A percentile compares a stretch with the other conserved stretches of the same genome.
These are phyloP conservation scores for Sciurus carolinensis DNA, from an alignment of 2,797 vertebrate species.

Conservation along the genomic window DNA sequence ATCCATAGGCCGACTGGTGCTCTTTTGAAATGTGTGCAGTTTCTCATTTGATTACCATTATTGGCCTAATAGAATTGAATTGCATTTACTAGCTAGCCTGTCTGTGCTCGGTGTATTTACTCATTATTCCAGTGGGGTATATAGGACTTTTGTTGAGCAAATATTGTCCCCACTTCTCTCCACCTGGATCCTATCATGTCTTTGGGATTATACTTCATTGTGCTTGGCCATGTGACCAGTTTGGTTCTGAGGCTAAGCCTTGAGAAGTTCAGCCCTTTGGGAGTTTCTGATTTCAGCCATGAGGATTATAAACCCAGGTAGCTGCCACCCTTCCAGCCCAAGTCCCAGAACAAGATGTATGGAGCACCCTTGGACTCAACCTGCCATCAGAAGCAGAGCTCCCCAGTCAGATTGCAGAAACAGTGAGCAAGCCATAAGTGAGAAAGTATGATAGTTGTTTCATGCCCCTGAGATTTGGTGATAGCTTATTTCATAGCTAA, in stretches of 20 bases:
- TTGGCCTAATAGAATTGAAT: slow-evolving; percentile 56
- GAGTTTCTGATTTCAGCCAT: slow-evolving; percentile 26
- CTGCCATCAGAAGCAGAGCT: background rate
- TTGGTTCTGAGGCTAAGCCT: background rate
- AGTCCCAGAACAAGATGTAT: background rate
- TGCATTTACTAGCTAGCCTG: slow-evolving; percentile 44
- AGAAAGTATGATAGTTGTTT: background rate
- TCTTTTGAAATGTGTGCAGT: slow-evolving; percentile 8
- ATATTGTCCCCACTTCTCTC: background rate
- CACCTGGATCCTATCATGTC: background rate
- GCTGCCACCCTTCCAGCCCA: background rate
- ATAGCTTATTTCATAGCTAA: background rate
- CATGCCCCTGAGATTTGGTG: background rate
- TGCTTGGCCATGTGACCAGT: background rate
- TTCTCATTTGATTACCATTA: slow-evolving; percentile 26
- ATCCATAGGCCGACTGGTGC: background rate
- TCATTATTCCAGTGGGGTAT: background rate
- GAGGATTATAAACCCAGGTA: background rate
- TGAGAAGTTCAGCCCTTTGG: background rate
- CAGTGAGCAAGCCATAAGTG: background rate
- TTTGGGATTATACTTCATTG: background rate
- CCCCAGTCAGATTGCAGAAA: background rate
- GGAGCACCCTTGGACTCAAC: background rate
- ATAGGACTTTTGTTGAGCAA: slow-evolving; percentile 13
- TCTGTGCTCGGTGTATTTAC: slow-evolving; percentile 51